Percentiles rank a stretch among this genome's conserved stretches.
Evolutionary conservation across 2,888 invertebrate genomes (phyloP).

Genomic region (Galerucella calmariensis): DNA sequence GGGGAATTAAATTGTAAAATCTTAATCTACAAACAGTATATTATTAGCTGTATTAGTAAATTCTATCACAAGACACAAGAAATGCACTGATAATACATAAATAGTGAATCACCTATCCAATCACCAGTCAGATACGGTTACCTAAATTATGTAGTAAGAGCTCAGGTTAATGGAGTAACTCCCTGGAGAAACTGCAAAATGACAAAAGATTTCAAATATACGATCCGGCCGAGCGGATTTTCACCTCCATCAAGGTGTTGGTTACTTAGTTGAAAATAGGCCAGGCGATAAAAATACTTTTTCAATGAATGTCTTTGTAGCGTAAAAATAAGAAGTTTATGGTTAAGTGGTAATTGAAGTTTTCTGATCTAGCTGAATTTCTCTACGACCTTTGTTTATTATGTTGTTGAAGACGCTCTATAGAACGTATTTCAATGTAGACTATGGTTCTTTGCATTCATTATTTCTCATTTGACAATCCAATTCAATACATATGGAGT

Average conservation of each 20-base stretch:
- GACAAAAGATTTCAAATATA: constrained; percentile 35
- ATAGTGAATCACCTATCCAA: constrained; percentile 23
- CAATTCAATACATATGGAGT: too few species aligned
- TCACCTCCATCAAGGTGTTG: constrained; percentile 33
- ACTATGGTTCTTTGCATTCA: too few species aligned
- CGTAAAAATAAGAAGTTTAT: background rate
- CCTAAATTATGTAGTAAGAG: constrained; percentile 28
- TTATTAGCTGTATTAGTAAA: constrained; percentile 8
- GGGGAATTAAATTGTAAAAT: too few species aligned
- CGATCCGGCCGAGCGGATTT: constrained; percentile 30
- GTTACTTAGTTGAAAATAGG: constrained; percentile 16
- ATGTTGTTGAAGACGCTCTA: background rate
- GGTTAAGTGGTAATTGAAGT: background rate
- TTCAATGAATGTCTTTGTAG: background rate
- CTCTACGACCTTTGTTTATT: too few species aligned
- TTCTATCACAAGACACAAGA: background rate
- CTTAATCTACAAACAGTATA: background rate
- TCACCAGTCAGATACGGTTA: constrained; percentile 27
- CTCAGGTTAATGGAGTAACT: constrained; percentile 36
- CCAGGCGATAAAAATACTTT: background rate
- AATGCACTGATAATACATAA: constrained; percentile 8
- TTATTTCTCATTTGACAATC: too few species aligned
- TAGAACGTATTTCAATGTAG: background rate
- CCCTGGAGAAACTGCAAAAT: constrained; percentile 24
- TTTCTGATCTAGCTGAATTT: background rate